Percentiles rank a stretch among this genome's conserved stretches.
Evolutionary conservation across 2,797 vertebrate genomes (phyloP).

Genomic region (Okamejei kenojei): DNA sequence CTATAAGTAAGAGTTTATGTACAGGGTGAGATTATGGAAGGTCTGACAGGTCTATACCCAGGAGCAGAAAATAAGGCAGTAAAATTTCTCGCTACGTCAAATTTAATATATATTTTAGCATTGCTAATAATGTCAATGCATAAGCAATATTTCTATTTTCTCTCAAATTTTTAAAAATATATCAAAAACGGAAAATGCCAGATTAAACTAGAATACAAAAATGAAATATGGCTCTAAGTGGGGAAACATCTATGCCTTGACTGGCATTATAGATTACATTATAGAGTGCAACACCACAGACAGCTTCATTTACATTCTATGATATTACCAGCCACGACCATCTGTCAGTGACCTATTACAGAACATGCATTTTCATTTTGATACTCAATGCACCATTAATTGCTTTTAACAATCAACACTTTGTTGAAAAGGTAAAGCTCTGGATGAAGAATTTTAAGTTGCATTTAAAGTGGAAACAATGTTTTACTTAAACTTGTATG

Average conservation of each 20-base stretch:
- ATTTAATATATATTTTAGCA: background rate
- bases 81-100: background rate
- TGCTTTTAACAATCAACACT: too few species aligned
- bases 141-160: background rate
- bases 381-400: background rate
- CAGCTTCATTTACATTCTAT: background rate
- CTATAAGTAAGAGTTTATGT: too few species aligned
- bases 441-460: background rate
- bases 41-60: background rate
- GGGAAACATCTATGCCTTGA: background rate
- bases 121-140: background rate
- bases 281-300: background rate
- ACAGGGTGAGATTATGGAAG: too few species aligned
- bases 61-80: background rate
- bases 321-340: background rate
- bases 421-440: background rate
- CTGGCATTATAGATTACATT: background rate
- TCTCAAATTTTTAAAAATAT: background rate
- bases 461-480: background rate
- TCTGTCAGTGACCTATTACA: background rate
- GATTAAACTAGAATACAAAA: background rate
- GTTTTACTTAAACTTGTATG: background rate
- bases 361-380: constrained; percentile 25
- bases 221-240: background rate
- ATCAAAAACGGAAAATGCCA: too few species aligned